phyloP scores from a whole-genome alignment of 2,888 invertebrate species.

The Sthenelais limicola region DNA sequence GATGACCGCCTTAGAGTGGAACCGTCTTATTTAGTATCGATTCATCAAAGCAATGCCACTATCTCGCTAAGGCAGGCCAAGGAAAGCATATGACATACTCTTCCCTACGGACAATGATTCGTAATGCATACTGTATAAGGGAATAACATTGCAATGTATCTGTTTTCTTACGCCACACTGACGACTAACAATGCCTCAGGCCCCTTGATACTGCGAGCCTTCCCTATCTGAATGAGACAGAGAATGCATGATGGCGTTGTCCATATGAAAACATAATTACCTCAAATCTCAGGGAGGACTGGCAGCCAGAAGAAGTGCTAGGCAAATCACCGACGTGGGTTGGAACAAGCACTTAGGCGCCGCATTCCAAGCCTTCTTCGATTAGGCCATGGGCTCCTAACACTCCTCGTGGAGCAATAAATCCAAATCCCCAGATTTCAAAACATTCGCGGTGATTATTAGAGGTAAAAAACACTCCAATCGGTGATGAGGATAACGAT shows the following conservation, averaged over 20 bases:
- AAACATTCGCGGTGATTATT: conserved; percentile 33
- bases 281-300: conserved; percentile 7
- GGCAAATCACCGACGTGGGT: conserved; percentile 28
- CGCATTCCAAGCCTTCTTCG: not conserved
- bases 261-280: conserved; percentile 39
- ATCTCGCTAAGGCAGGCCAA: no score
- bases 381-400: not conserved
- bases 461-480: not conserved
- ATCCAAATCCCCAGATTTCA: conserved; percentile 34
- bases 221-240: conserved; percentile 15
- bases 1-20: no score
- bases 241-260: conserved; percentile 27
- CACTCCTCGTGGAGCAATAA: conserved; percentile 16
- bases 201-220: not conserved
- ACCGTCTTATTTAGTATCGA: no score
- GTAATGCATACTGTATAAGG: no score
- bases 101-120: no score
- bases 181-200: conserved; percentile 16
- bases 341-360: not conserved
- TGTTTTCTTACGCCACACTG: no score
- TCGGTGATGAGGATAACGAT: conserved; percentile 36
- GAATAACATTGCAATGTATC: no score
- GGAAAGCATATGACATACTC: no score
- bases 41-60: no score
- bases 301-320: conserved; percentile 8